Evolutionary conservation across 2,888 invertebrate genomes (phyloP).

Genomic region (Priocnemis perturbator): DNA sequence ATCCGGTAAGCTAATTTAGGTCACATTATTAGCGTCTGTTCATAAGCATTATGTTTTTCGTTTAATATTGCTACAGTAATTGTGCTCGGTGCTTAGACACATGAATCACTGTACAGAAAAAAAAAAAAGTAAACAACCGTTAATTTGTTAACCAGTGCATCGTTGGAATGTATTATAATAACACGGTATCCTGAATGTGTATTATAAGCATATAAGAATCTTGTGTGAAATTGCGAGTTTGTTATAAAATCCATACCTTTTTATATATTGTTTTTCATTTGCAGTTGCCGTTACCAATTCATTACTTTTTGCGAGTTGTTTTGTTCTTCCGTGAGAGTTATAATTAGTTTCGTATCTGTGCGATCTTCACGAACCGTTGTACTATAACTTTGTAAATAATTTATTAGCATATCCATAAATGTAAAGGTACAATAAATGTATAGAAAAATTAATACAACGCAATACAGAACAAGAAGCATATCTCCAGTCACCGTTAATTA

Average conservation of each 20-base stretch:
- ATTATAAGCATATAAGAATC: background rate
- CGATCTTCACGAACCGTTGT: constrained; percentile 48
- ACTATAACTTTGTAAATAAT: constrained; percentile 71
- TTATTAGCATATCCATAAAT: constrained; percentile 69
- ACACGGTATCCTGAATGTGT: too few species aligned
- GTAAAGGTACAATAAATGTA: constrained; percentile 66
- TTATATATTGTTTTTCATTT: constrained; percentile 24
- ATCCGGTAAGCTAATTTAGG: too few species aligned
- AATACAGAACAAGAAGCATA: constrained; percentile 44
- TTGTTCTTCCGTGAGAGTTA: constrained; percentile 22
- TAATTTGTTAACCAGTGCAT: too few species aligned
- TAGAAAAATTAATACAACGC: constrained; percentile 59
- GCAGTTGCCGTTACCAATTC: constrained; percentile 6
- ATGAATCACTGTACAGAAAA: too few species aligned
- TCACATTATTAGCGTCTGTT: too few species aligned
- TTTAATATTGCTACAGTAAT: too few species aligned
- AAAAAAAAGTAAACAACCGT: too few species aligned
- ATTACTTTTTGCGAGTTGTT: constrained; percentile 9
- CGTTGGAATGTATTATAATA: too few species aligned
- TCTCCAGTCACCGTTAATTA: constrained; percentile 58
- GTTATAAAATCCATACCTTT: constrained; percentile 9
- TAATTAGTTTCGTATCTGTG: background rate
- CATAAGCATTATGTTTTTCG: too few species aligned
- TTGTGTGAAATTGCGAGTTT: constrained; percentile 1
- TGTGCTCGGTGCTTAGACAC: too few species aligned